Evolutionary conservation across 2,888 invertebrate genomes (phyloP), one percentile per base, ranked within the genome.

Genomic region (Biston stratarius): DNA sequence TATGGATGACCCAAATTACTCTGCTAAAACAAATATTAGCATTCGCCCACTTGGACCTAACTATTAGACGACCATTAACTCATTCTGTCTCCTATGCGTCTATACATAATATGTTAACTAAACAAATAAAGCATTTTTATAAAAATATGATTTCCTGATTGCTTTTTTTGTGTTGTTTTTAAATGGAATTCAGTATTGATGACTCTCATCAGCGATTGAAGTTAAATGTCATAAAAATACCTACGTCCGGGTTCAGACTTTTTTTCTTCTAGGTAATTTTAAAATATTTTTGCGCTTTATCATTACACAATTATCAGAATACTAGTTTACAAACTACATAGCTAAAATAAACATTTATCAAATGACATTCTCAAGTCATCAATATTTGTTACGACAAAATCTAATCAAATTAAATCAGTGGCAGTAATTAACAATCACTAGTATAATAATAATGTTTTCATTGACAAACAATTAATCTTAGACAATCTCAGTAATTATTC

Each of bases 401-500:
- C n/a, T n/a, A 60, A 61, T 45, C 34, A 53, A 11, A 55, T 44
- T 24, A n/a, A 51, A 38, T 11, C 10, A 51, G 53, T 51, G 44
- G 44, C 42, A 47, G 42, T 69, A 63, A 49, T 67, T 64, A 74
- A 62, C 61, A 57, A 51, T 61, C 15, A 59, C 60, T 71, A 71
- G 72, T 66, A 14, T 49, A 48, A 44, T 59, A 57, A 61, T 47
- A 57, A 60, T 72, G 53, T 71, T 48, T 14, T 79, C 78, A 81
- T 79, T 76, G 71, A 63, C 61, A 67, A 72, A 74, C 65, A 78
- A 80, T 78, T 82, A 76, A 72, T 66, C 53, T 36, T 36, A 53
- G 15, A 53, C 53, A 53, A 53, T 55, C 64, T 49, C 51, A 52
- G 72, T 62, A 65, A 72, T 74, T 60, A 72, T 69, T 60, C 55